Evolutionary conservation across 2,888 invertebrate species (phyloP).

Genomic region (Pandemis heparana): DNA sequence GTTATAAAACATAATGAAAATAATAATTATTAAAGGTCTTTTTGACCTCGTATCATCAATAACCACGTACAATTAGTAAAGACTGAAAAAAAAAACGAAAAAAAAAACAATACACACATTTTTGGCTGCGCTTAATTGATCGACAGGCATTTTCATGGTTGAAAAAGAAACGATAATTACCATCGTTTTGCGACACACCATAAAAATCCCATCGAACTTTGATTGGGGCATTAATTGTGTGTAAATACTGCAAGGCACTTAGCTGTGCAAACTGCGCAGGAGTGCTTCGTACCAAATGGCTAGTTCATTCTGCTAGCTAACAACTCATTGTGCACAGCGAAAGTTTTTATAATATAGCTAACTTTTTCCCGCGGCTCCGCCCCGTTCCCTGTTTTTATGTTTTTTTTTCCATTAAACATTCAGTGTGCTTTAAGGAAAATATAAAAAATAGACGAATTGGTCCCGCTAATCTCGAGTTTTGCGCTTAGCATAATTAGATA

Average conservation of each 20-base stretch:
- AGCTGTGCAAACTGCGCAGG: slow-evolving; percentile 2
- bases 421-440: too few species aligned
- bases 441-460: too few species aligned
- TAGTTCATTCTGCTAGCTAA: background rate
- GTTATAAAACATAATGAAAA: too few species aligned
- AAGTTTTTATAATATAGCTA: background rate
- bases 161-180: background rate
- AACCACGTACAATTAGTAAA: background rate
- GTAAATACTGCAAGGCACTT: slow-evolving; percentile 18
- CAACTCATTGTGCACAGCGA: background rate
- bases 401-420: too few species aligned
- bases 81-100: background rate
- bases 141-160: background rate
- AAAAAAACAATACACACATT: background rate
- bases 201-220: slow-evolving; percentile 13
- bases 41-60: too few species aligned
- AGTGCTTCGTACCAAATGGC: background rate
- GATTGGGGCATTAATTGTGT: slow-evolving; percentile 1
- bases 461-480: too few species aligned
- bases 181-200: slow-evolving; percentile 2
- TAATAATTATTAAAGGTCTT: too few species aligned
- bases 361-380: too few species aligned
- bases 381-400: too few species aligned
- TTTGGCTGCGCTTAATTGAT: background rate
- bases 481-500: too few species aligned